phyloP scores from a whole-genome alignment of 2,888 invertebrate genomes.

The Apantesis nais region DNA sequence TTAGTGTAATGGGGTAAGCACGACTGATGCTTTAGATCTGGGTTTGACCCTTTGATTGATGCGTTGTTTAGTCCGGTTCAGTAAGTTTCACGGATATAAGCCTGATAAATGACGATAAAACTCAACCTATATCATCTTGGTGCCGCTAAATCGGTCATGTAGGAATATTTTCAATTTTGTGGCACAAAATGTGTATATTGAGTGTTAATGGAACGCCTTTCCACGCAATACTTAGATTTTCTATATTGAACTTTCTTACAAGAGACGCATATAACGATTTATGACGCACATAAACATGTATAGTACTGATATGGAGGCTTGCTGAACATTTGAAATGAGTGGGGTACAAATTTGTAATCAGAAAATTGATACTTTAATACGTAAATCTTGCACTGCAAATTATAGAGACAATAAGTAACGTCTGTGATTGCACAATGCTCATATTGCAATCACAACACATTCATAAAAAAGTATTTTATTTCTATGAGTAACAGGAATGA shows the following conservation, averaged over 20 bases:
- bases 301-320: not conserved
- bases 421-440: too few relatives aligned
- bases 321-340: too few relatives aligned
- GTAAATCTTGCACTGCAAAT: too few relatives aligned
- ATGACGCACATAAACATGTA: too few relatives aligned
- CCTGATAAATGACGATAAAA: conserved; percentile 26
- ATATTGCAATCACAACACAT: too few relatives aligned
- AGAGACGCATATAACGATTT: not conserved
- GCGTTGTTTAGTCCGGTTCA: conserved; percentile 20
- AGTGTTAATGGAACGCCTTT: not conserved
- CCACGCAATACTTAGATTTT: not conserved
- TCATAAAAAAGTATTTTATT: too few relatives aligned
- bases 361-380: too few relatives aligned
- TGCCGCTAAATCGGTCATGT: not conserved
- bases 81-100: conserved; percentile 20
- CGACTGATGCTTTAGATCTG: conserved; percentile 20
- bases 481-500: too few relatives aligned
- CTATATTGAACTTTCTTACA: not conserved
- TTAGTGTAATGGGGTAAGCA: conserved; percentile 20
- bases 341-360: too few relatives aligned
- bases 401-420: too few relatives aligned
- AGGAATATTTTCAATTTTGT: conserved; percentile 1
- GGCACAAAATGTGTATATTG: not conserved
- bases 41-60: conserved; percentile 25
- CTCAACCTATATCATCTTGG: conserved; percentile 19